Conservation (phyloP, 2,888 invertebrate species). For the Eupithecia tripunctaria region DNA sequence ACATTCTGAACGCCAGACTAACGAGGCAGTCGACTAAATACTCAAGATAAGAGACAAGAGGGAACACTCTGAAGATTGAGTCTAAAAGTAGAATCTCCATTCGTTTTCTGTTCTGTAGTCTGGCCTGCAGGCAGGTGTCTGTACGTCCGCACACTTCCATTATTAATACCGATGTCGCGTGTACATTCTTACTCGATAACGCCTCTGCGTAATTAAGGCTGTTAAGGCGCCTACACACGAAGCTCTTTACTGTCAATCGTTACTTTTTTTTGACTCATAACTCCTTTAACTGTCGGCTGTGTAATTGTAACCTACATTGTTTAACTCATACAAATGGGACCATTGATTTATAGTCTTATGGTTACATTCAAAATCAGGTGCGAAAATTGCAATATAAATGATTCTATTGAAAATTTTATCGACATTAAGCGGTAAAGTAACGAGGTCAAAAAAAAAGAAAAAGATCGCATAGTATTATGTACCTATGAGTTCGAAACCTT, state of each 20-base stretch:
- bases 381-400: no score
- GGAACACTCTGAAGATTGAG: background rate
- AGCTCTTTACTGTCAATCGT: conserved; percentile 23
- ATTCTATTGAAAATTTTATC: no score
- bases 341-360: no score
- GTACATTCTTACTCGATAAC: conserved; percentile 84
- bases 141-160: conserved; percentile 78
- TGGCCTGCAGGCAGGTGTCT: conserved; percentile 76
- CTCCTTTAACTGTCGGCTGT: conserved; percentile 11
- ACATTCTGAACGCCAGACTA: no score
- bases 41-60: background rate
- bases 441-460: no score
- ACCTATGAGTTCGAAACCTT: no score
- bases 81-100: conserved; percentile 21
- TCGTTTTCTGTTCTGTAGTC: conserved; percentile 54
- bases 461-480: no score
- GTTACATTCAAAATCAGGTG: no score
- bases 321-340: background rate
- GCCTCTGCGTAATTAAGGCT: conserved; percentile 82
- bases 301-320: background rate
- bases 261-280: background rate
- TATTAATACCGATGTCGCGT: conserved; percentile 85
- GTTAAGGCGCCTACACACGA: conserved; percentile 66
- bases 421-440: no score
- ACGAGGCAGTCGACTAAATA: no score